A percentile compares a stretch with the other conserved stretches of the same genome.
These are phyloP conservation scores for Melipona beecheii DNA, from an alignment of 2,888 invertebrate species.

Conservation along the genomic window DNA sequence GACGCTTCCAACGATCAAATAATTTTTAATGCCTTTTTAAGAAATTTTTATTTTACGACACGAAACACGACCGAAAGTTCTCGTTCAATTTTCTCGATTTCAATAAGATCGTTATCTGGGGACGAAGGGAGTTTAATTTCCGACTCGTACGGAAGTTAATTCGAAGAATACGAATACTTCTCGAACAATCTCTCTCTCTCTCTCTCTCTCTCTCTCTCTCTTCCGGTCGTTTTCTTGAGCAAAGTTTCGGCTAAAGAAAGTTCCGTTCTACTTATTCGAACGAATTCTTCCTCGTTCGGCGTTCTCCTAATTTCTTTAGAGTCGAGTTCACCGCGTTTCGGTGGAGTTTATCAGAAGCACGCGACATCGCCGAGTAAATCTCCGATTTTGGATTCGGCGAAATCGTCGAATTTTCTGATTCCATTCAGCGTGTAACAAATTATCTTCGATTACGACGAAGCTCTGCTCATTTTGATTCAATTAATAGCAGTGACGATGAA, in stretches of 20 bases:
- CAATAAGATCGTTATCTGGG: neutral
- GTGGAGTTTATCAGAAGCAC: neutral
- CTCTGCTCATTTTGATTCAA: neutral
- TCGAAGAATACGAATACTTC: constrained; percentile 11
- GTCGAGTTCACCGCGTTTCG: neutral
- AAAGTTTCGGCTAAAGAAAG: constrained; percentile 25
- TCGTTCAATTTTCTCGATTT: neutral
- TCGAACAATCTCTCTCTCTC: too few species aligned
- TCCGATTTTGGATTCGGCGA: too few species aligned
- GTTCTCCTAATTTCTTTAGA: neutral
- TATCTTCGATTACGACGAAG: neutral
- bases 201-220: neutral
- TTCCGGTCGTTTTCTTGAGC: constrained; percentile 19
- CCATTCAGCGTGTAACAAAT: neutral
- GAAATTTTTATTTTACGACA: neutral
- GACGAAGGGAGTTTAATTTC: neutral
- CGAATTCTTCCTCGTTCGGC: neutral
- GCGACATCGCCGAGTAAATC: neutral
- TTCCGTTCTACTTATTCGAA: neutral
- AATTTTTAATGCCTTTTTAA: neutral
- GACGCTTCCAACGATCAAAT: neutral
- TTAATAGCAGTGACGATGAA: neutral
- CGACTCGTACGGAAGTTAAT: neutral
- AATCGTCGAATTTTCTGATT: too few species aligned
- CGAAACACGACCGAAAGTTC: neutral